Percentiles rank a stretch among this genome's conserved stretches.
Evolutionary conservation across 2,797 vertebrate genomes (phyloP).

Genomic region (Eospalax fontanierii): DNA sequence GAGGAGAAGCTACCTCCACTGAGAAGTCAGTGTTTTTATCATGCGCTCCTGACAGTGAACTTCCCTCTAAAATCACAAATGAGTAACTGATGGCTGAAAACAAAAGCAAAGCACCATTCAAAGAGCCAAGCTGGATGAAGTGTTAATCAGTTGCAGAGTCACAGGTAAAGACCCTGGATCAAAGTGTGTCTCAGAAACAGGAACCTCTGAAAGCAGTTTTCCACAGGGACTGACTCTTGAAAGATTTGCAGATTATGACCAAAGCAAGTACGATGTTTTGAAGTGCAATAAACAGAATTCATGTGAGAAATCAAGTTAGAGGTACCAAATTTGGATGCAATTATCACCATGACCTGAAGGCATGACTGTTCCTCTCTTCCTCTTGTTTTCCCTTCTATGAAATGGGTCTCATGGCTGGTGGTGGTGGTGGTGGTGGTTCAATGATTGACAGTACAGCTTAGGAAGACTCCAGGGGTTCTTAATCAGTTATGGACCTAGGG

Average conservation of each 20-base stretch:
- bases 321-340: neutral
- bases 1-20: slow-evolving; percentile 49
- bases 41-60: slow-evolving; percentile 50
- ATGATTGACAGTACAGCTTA: neutral
- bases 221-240: slow-evolving; percentile 13
- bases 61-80: slow-evolving; percentile 54
- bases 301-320: neutral
- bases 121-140: neutral
- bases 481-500: neutral
- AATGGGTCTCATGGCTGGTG: neutral
- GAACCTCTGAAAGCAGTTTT: slow-evolving; percentile 46
- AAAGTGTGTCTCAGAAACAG: slow-evolving; percentile 25
- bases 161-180: slow-evolving; percentile 4
- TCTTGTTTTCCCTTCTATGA: neutral
- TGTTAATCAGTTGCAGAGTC: neutral
- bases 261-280: slow-evolving; percentile 26
- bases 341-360: neutral
- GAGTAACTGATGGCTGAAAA: slow-evolving; percentile 22
- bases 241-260: neutral
- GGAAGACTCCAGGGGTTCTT: neutral
- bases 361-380: neutral
- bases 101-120: neutral
- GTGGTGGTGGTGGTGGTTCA: neutral
- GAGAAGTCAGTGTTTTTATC: slow-evolving; percentile 61
- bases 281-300: neutral